phyloP scores from a whole-genome alignment of 2,797 vertebrate genomes.

The Zalophus californianus region DNA sequence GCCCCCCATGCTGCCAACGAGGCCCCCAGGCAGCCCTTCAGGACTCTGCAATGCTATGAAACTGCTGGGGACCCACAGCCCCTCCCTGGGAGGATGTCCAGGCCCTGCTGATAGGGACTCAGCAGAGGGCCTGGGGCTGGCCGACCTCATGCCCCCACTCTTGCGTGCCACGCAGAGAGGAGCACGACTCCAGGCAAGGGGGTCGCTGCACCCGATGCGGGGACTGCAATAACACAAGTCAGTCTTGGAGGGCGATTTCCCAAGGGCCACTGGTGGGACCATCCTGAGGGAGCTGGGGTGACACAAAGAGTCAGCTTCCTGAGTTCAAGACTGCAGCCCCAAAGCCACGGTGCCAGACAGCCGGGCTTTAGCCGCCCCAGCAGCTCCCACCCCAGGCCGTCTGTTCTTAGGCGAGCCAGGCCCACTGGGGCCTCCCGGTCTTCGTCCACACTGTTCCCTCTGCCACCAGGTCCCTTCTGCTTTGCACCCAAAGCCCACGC shows the following conservation, averaged over 20 bases:
- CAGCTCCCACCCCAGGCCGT: background rate
- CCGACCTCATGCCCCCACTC: background rate
- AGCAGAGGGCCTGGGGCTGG: background rate
- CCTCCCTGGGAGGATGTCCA: background rate
- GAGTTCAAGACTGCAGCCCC: background rate
- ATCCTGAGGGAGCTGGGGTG: background rate
- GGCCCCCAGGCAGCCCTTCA: background rate
- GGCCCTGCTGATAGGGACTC: background rate
- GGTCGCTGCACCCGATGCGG: fast-evolving
- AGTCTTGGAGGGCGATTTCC: background rate
- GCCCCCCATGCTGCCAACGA: background rate
- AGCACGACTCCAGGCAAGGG: background rate
- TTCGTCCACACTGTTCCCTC: background rate
- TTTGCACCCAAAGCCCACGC: background rate
- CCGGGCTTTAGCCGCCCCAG: background rate
- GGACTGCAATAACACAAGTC: background rate
- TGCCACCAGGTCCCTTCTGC: background rate
- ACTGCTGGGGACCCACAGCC: no score
- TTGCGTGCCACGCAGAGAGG: background rate
- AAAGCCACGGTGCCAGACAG: background rate
- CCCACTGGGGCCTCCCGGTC: no score
- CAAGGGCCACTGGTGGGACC: background rate
- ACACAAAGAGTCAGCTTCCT: background rate
- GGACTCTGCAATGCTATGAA: background rate
- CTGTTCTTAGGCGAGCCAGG: background rate